Percentiles rank a stretch among this genome's conserved stretches.
Evolutionary conservation across 2,888 invertebrate species (phyloP).

Genomic region (Amorpha juglandis): DNA sequence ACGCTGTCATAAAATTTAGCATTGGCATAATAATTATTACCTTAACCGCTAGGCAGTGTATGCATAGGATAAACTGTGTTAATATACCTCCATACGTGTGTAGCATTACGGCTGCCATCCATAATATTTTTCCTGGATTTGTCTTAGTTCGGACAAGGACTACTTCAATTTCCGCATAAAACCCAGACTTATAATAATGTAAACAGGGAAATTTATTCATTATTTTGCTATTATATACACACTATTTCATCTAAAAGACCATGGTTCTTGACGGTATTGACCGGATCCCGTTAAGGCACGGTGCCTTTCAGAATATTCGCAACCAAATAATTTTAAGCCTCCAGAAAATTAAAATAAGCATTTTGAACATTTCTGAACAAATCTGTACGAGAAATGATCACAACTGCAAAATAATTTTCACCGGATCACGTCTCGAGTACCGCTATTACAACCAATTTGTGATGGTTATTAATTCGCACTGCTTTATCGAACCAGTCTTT

Average conservation of each 20-base stretch:
- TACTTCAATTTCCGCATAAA: no score
- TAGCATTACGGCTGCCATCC: no score
- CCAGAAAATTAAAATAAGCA: not conserved
- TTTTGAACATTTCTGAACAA: not conserved
- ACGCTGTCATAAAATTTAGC: not conserved
- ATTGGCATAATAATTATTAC: not conserved
- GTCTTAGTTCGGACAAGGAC: no score
- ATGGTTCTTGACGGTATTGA: no score
- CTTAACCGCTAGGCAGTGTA: not conserved
- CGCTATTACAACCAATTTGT: conserved; percentile 19
- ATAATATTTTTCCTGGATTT: no score
- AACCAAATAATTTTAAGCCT: not conserved
- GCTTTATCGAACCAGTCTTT: conserved; percentile 6
- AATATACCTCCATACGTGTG: no score
- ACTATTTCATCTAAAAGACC: no score
- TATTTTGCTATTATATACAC: no score
- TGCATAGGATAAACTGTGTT: no score
- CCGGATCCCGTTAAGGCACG: no score
- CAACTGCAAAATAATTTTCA: conserved; percentile 1
- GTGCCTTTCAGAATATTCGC: not conserved
- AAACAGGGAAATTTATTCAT: no score
- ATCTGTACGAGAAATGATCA: conserved; percentile 29
- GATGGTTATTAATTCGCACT: conserved; percentile 9
- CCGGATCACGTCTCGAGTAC: conserved; percentile 11
- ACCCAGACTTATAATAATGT: no score